phyloP scores from a whole-genome alignment of 2,888 invertebrate species.

The Latrodectus hesperus region DNA sequence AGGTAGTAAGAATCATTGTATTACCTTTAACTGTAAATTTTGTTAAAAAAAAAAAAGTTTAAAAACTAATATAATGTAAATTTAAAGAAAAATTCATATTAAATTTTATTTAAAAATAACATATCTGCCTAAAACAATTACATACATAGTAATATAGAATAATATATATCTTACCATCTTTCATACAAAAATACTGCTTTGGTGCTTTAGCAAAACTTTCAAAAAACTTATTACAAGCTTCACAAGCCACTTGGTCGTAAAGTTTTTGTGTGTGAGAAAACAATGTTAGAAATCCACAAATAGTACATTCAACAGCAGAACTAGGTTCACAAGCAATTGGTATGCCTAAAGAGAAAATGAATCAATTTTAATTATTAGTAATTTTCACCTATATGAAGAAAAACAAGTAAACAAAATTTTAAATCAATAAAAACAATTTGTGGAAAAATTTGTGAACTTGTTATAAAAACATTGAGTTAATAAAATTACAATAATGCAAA shows the following conservation, averaged over 20 bases:
- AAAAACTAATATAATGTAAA: background rate
- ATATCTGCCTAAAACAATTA: too few relatives aligned
- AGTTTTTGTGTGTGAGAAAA: conserved; percentile 86
- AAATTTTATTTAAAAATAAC: conserved; percentile 18
- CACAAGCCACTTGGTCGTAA: conserved; percentile 89
- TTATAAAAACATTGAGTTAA: background rate
- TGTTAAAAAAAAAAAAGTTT: background rate
- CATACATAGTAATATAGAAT: too few relatives aligned
- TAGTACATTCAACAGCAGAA: conserved; percentile 70
- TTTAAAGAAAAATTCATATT: background rate
- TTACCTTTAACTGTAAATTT: background rate
- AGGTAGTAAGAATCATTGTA: background rate
- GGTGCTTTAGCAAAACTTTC: conserved; percentile 75
- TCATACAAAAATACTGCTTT: conserved; percentile 70
- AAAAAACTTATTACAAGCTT: conserved; percentile 90
- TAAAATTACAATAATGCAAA: too few relatives aligned
- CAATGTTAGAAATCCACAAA: conserved; percentile 79
- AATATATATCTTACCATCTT: conserved; percentile 67
- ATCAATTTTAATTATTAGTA: too few relatives aligned
- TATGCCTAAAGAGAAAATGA: conserved; percentile 21
- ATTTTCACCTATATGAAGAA: too few relatives aligned
- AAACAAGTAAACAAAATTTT: background rate
- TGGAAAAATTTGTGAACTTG: background rate
- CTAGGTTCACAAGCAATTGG: background rate
- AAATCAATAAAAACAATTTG: background rate